phyloP scores from a whole-genome alignment of 2,797 vertebrate species.

The Muscicapa striata region DNA sequence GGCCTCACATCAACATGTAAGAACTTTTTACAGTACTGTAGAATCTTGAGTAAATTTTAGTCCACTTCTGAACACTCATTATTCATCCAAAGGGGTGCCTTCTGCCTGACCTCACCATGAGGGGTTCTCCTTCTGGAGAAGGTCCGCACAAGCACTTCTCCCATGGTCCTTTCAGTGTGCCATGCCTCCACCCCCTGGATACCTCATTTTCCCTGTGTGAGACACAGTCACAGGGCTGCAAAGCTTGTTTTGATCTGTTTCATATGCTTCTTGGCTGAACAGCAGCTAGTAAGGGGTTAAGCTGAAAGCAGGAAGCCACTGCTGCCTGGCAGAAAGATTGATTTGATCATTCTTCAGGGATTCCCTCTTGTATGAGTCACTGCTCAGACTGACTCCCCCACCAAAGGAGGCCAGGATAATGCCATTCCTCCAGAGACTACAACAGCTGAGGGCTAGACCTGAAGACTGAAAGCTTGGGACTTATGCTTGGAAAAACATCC shows the following conservation, averaged over 20 bases:
- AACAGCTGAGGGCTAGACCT: slow-evolving; percentile 70
- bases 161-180: accelerated
- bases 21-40: not conserved
- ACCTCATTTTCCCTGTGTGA: not conserved
- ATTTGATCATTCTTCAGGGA: slow-evolving; percentile 84
- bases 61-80: not conserved
- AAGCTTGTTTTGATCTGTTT: not conserved
- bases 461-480: slow-evolving; percentile 32
- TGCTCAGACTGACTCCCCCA: slow-evolving; percentile 69
- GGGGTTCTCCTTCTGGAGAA: not conserved
- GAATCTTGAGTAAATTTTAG: not conserved
- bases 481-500: slow-evolving; percentile 45
- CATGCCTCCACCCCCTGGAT: not conserved
- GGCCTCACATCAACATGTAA: not conserved
- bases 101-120: not conserved
- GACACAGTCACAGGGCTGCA: not conserved
- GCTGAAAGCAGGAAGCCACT: slow-evolving; percentile 7
- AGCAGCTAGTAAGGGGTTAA: slow-evolving; percentile 59
- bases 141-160: not conserved
- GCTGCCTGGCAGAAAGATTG: slow-evolving; percentile 54
- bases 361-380: slow-evolving; percentile 86
- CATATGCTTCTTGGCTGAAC: not conserved
- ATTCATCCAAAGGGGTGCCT: not conserved
- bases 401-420: slow-evolving; percentile 69
- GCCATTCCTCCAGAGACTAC: slow-evolving; percentile 69